phyloP scores from a whole-genome alignment of 2,888 invertebrate genomes.

The Luperina nickerlii region DNA sequence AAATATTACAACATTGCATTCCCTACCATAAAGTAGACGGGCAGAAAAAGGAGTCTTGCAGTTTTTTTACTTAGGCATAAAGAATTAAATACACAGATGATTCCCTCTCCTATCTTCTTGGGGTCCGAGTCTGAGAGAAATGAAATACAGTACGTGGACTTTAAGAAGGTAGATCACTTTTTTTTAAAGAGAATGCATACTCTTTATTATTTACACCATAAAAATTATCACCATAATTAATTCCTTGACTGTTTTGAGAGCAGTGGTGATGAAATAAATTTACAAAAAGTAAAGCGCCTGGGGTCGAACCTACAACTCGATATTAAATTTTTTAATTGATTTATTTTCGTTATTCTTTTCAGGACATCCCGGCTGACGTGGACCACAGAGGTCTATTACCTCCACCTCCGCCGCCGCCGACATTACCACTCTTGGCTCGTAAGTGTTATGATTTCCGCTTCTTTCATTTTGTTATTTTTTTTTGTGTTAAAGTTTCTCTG shows the following conservation, averaged over 20 bases:
- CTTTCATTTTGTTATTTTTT: background rate
- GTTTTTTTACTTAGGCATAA: too few species aligned
- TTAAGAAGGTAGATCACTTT: too few species aligned
- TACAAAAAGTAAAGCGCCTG: too few species aligned
- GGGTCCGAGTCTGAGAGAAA: too few species aligned
- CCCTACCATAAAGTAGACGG: background rate
- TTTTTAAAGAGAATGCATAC: too few species aligned
- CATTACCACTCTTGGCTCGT: slow-evolving; percentile 83
- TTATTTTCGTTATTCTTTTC: slow-evolving; percentile 32
- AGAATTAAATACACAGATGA: too few species aligned
- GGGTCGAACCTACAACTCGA: background rate
- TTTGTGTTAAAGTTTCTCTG: background rate
- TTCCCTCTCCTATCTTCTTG: too few species aligned
- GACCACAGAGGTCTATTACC: slow-evolving; percentile 84
- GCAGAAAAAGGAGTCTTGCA: background rate
- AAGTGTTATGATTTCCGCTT: slow-evolving; percentile 65
- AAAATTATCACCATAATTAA: too few species aligned
- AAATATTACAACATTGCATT: background rate
- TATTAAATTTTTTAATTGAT: background rate
- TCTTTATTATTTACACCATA: too few species aligned
- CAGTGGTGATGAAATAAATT: too few species aligned
- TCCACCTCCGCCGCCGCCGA: slow-evolving; percentile 90
- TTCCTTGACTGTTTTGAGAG: too few species aligned
- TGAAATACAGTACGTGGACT: too few species aligned
- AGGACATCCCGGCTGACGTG: slow-evolving; percentile 81